These are phyloP conservation scores for Parthenolecanium corni DNA, from an alignment of 2,888 invertebrate species.

Conservation along the genomic window DNA sequence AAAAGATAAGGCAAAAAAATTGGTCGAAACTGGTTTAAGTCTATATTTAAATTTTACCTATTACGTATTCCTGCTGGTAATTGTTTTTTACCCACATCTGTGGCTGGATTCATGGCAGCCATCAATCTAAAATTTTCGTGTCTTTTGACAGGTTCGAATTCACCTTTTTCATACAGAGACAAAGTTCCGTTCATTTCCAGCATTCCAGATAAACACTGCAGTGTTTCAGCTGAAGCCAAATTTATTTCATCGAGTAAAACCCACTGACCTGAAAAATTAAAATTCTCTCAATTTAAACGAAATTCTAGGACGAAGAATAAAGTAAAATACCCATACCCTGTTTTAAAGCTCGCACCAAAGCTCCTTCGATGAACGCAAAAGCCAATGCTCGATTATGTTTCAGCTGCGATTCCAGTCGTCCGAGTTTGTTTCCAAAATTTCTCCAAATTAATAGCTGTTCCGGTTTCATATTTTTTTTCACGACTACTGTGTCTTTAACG, in stretches of 20 bases:
- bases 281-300: background rate
- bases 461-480: slow-evolving; percentile 37
- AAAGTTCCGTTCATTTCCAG: slow-evolving; percentile 73
- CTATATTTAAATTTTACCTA: slow-evolving; percentile 41
- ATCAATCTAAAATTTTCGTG: slow-evolving; percentile 86
- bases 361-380: slow-evolving; percentile 88
- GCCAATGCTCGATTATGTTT: slow-evolving; percentile 55
- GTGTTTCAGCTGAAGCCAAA: slow-evolving; percentile 88
- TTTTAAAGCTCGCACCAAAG: slow-evolving; percentile 77
- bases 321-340: slow-evolving; percentile 40
- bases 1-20: background rate
- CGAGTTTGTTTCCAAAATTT: slow-evolving; percentile 53
- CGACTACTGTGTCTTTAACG: slow-evolving; percentile 52
- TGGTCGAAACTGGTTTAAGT: background rate
- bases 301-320: background rate
- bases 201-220: slow-evolving; percentile 85
- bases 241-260: slow-evolving; percentile 96
- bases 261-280: slow-evolving; percentile 62
- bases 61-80: slow-evolving; percentile 84
- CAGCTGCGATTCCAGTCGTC: slow-evolving; percentile 61
- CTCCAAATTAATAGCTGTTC: slow-evolving; percentile 44
- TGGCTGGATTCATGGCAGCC: slow-evolving; percentile 99
- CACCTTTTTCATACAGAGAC: slow-evolving; percentile 80
- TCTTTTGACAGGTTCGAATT: slow-evolving; percentile 64
- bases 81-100: slow-evolving; percentile 95